Conservation (phyloP, 2,797 vertebrate genomes). For the Bradypodion ventrale region DNA sequence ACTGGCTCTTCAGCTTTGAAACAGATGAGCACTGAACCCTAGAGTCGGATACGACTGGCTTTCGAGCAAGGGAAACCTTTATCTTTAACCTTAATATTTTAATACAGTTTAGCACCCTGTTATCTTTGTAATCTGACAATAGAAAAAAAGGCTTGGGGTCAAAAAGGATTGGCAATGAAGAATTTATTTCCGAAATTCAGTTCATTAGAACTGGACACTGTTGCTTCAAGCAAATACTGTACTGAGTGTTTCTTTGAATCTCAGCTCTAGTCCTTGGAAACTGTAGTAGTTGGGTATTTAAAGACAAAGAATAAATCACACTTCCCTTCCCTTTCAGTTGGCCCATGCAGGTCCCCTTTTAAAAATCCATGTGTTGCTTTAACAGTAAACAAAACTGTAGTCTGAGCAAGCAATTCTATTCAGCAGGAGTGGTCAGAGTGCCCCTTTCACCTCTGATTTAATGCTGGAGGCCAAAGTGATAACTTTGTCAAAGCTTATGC, state of each 20-base stretch:
- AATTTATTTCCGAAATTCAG: conserved; percentile 23
- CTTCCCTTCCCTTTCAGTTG: not conserved
- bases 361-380: conserved; percentile 14
- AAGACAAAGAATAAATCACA: conserved; percentile 6
- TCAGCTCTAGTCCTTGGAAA: not conserved
- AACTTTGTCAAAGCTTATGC: conserved; percentile 40
- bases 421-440: not conserved
- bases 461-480: conserved; percentile 38
- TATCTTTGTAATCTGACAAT: not conserved
- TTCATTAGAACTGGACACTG: conserved; percentile 14
- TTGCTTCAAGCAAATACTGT: conserved; percentile 1
- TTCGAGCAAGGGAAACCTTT: no score
- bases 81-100: no score
- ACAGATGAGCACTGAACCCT: no score
- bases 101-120: not conserved
- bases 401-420: conserved; percentile 1
- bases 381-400: conserved; percentile 18
- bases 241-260: not conserved
- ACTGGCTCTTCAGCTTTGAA: no score
- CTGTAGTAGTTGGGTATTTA: not conserved
- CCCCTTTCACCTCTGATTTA: conserved; percentile 58
- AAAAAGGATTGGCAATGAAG: not conserved
- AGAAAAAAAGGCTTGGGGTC: conserved; percentile 11
- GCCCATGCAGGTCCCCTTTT: not conserved
- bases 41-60: no score